phyloP scores from a whole-genome alignment of 2,888 invertebrate genomes.

The Sarcophaga carnaria region DNA sequence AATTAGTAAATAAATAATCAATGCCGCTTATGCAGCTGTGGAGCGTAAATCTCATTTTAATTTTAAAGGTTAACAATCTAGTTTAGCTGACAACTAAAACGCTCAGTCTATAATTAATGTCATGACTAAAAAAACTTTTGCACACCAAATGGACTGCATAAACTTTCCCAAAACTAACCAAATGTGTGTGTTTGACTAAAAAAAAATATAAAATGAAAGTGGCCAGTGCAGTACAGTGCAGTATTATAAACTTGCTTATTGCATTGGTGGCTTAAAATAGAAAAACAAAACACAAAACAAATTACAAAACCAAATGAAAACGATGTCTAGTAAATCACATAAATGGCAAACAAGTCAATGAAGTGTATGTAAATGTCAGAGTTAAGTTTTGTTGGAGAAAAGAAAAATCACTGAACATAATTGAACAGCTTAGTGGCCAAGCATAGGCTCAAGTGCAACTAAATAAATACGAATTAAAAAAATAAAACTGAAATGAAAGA shows the following conservation, averaged over 20 bases:
- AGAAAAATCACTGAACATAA: constrained; percentile 43
- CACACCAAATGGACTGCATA: neutral
- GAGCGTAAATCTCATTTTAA: neutral
- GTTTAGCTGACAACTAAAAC: constrained; percentile 25
- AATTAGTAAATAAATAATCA: neutral
- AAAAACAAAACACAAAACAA: neutral
- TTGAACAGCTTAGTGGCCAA: constrained; percentile 41
- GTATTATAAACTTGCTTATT: too few species aligned
- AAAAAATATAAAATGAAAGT: constrained; percentile 55
- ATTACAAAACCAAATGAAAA: constrained; percentile 20
- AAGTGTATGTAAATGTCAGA: constrained; percentile 65
- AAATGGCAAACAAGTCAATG: constrained; percentile 61
- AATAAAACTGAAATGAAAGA: neutral
- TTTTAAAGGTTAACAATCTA: constrained; percentile 59
- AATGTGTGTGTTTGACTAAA: constrained; percentile 8
- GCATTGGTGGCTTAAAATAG: neutral
- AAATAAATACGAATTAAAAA: neutral
- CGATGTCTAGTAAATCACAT: constrained; percentile 48
- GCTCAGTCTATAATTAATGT: neutral
- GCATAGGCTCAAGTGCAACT: constrained; percentile 20
- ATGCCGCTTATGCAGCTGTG: neutral
- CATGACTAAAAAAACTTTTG: neutral
- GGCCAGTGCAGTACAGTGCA: neutral
- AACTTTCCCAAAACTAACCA: neutral
- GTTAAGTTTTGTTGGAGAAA: constrained; percentile 50